These are phyloP conservation scores for Aphelenchoides besseyi DNA, from an alignment of 1,140 invertebrate genomes.

Conservation along the genomic window DNA sequence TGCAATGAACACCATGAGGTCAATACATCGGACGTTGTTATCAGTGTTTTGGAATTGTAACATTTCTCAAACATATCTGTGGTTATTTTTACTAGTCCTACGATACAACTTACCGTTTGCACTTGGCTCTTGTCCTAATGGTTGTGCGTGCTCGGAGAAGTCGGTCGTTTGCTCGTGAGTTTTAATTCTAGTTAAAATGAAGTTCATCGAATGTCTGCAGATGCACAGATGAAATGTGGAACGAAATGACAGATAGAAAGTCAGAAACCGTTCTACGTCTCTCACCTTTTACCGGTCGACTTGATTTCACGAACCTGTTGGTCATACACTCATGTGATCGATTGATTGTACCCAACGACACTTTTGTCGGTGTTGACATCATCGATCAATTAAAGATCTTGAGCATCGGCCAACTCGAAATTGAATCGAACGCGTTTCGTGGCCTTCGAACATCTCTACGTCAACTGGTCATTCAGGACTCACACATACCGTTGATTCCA, in stretches of 20 bases:
- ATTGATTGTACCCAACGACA: conserved; percentile 37
- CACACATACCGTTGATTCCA: conserved; percentile 19
- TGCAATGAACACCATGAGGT: too few species aligned
- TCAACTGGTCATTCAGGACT: conserved; percentile 39
- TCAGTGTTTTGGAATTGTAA: too few species aligned
- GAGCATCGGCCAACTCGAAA: conserved; percentile 31
- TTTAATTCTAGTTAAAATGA: too few species aligned
- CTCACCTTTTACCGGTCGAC: conserved; percentile 4
- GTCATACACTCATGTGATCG: conserved; percentile 43
- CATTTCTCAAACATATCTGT: too few species aligned
- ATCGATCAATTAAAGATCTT: conserved; percentile 41
- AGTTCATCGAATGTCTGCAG: too few species aligned
- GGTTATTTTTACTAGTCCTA: too few species aligned
- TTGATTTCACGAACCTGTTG: conserved; percentile 30
- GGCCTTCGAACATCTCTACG: conserved; percentile 37
- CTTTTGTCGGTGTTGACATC: conserved; percentile 37
- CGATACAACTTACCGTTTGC: background rate
- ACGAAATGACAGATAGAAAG: background rate
- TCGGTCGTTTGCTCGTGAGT: conserved; percentile 29
- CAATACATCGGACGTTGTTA: too few species aligned
- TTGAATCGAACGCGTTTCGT: conserved; percentile 35
- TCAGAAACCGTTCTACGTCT: background rate
- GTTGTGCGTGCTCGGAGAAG: conserved; percentile 20
- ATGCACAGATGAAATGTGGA: background rate
- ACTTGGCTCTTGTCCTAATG: conserved; percentile 20